Percentiles rank a stretch among this genome's conserved stretches.
Conservation (phyloP, 2,113 vertebrate species). For the Nycticorax nycticorax region DNA sequence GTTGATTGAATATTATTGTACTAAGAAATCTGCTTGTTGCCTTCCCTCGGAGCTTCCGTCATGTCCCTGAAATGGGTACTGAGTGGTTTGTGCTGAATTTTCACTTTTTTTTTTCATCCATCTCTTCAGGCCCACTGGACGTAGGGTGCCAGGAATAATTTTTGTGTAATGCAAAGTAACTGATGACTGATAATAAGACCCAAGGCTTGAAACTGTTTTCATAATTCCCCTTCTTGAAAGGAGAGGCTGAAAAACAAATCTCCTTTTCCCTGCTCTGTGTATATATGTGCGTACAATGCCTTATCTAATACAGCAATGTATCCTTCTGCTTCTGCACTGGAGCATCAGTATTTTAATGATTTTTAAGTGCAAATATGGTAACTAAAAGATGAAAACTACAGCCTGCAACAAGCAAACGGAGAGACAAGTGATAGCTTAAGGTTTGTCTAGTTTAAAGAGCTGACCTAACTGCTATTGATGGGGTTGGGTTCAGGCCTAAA, state of each 20-base stretch:
- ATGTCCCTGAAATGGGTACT: background rate
- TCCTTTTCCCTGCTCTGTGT: background rate
- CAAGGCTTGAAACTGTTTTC: background rate
- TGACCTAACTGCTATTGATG: background rate
- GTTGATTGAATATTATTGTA: background rate
- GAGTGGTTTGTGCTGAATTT: background rate
- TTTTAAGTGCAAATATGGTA: background rate
- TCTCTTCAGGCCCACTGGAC: background rate
- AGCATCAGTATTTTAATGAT: background rate
- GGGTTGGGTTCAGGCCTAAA: background rate
- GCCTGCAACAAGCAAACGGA: background rate
- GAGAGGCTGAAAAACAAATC: background rate
- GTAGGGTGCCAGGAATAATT: background rate
- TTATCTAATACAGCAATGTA: background rate
- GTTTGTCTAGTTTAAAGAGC: background rate
- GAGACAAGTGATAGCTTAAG: background rate
- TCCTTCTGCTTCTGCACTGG: background rate
- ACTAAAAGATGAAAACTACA: background rate
- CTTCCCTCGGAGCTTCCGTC: background rate
- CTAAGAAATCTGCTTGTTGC: background rate
- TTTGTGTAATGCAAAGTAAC: background rate
- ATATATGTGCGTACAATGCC: background rate
- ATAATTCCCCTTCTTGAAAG: background rate
- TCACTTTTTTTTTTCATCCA: background rate
- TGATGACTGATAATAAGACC: background rate